These are phyloP conservation scores for Cassiopea andromeda DNA, from an alignment of 30 jellyfish, hydroid and myxozoan species.

Conservation along the genomic window DNA sequence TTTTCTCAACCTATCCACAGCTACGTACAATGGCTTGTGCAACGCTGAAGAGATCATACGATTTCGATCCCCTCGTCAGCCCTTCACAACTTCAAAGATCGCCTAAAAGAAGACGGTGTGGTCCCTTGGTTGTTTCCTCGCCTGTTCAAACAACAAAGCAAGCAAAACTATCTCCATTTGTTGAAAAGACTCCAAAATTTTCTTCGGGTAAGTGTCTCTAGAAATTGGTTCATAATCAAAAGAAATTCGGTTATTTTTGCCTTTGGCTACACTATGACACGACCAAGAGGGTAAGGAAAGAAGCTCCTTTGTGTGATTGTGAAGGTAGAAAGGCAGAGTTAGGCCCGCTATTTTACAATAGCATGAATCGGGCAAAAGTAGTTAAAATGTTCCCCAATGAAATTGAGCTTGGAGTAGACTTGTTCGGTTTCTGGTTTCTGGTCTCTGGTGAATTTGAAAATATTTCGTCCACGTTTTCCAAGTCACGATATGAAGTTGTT, in stretches of 20 bases:
- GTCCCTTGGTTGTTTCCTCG: slow-evolving; percentile 50
- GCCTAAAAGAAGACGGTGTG: slow-evolving; percentile 76
- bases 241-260: neutral
- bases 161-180: slow-evolving; percentile 52
- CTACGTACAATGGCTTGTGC: slow-evolving; percentile 77
- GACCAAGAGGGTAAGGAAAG: neutral
- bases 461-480: neutral
- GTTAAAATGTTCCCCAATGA: neutral
- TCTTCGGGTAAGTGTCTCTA: slow-evolving; percentile 51
- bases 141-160: slow-evolving; percentile 58
- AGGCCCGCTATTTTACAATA: neutral
- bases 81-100: slow-evolving; percentile 71
- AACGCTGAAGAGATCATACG: slow-evolving; percentile 73
- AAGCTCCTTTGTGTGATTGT: slow-evolving; percentile 16
- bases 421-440: too few species aligned
- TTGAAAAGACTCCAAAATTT: slow-evolving; percentile 62
- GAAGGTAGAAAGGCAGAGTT: neutral
- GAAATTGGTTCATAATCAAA: neutral
- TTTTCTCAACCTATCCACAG: neutral
- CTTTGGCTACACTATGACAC: neutral
- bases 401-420: neutral
- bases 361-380: neutral
- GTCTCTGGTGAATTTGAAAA: too few species aligned
- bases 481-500: neutral
- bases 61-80: slow-evolving; percentile 79